Percentiles rank a stretch among this genome's conserved stretches.
phyloP scores from a whole-genome alignment of 1,140 invertebrate species.

The Arion vulgaris region DNA sequence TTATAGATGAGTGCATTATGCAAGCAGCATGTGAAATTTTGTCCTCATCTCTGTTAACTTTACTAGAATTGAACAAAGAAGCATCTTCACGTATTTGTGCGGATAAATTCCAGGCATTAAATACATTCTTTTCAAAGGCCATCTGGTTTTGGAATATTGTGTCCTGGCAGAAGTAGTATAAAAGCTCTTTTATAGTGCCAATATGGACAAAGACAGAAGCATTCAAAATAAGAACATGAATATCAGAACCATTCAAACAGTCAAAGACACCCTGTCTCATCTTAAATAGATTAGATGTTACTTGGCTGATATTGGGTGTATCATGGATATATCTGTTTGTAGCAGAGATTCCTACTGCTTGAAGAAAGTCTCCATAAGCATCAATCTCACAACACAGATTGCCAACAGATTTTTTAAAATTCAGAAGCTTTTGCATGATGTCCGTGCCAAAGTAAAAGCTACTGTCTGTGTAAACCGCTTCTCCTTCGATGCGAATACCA shows the following conservation, averaged over 20 bases:
- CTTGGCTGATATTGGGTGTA: slow-evolving; percentile 60
- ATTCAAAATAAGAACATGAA: slow-evolving; percentile 71
- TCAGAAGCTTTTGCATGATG: slow-evolving; percentile 68
- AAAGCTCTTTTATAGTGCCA: slow-evolving; percentile 74
- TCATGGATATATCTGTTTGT: slow-evolving; percentile 63
- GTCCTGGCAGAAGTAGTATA: slow-evolving; percentile 68
- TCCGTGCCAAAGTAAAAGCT: slow-evolving; percentile 72
- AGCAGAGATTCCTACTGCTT: slow-evolving; percentile 69
- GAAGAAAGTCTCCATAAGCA: slow-evolving; percentile 75
- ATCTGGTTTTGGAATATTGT: slow-evolving; percentile 62
- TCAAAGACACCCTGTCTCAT: slow-evolving; percentile 65
- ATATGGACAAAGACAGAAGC: slow-evolving; percentile 74
- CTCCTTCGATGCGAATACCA: slow-evolving; percentile 49
- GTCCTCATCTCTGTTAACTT: slow-evolving; percentile 30
- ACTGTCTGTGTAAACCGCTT: slow-evolving; percentile 73
- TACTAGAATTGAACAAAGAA: slow-evolving; percentile 17
- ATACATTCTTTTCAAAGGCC: slow-evolving; percentile 58
- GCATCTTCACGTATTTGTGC: background rate
- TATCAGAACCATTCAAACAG: slow-evolving; percentile 58
- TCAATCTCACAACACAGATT: slow-evolving; percentile 72
- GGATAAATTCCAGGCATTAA: slow-evolving; percentile 52
- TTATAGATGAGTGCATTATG: slow-evolving; percentile 65
- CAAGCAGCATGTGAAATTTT: slow-evolving; percentile 48
- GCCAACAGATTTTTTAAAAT: slow-evolving; percentile 62
- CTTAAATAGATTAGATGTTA: slow-evolving; percentile 50